Evolutionary conservation across 2,113 vertebrate species (phyloP).

Genomic region (Otus sunia): DNA sequence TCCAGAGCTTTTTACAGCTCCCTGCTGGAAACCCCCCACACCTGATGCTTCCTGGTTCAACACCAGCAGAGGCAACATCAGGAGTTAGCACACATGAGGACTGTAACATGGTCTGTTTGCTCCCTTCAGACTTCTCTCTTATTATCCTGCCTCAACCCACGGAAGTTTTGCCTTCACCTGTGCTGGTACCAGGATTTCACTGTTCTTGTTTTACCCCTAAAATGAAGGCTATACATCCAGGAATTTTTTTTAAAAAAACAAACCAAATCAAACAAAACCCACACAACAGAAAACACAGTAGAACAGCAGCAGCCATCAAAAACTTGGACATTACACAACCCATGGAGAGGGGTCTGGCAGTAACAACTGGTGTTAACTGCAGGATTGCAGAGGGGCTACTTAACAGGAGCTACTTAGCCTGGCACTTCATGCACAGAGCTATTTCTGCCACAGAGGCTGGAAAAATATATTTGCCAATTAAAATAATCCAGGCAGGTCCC

Average conservation of each 20-base stretch:
- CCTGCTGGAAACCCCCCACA: background rate
- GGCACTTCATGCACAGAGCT: conserved; percentile 37
- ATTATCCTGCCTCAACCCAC: background rate
- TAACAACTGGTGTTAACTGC: conserved; percentile 50
- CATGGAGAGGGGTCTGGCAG: conserved; percentile 30
- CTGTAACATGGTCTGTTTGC: background rate
- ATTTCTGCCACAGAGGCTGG: conserved; percentile 20
- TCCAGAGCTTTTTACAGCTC: background rate
- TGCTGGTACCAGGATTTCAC: background rate
- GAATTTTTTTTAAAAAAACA: background rate
- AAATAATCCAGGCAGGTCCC: conserved; percentile 46
- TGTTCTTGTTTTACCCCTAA: background rate
- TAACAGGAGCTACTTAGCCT: conserved; percentile 62
- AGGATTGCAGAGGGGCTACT: conserved; percentile 46
- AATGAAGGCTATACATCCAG: background rate
- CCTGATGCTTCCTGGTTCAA: background rate
- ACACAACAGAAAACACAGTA: background rate
- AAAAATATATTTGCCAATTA: conserved; percentile 47
- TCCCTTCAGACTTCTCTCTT: background rate
- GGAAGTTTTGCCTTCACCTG: background rate
- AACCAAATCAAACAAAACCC: background rate
- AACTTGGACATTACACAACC: background rate
- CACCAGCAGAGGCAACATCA: background rate
- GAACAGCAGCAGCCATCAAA: background rate
- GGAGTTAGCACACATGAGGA: background rate